Conservation (phyloP, 2,113 vertebrate species). For the Scatophagus argus region DNA sequence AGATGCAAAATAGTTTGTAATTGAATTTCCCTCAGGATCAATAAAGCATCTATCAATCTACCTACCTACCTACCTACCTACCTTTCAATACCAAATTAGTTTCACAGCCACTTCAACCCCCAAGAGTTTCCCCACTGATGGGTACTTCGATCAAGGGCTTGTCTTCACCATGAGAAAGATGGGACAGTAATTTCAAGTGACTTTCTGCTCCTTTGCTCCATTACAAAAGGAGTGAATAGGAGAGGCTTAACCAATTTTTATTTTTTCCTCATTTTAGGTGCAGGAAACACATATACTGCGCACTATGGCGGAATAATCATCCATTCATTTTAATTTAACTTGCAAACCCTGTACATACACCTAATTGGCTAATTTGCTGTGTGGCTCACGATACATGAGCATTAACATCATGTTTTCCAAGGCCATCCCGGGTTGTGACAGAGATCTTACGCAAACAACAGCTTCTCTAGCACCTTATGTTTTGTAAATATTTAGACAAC, state of each 20-base stretch:
- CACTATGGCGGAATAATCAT: background rate
- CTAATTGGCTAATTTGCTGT: too few relatives aligned
- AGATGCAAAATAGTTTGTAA: background rate
- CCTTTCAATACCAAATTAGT: background rate
- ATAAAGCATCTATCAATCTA: too few relatives aligned
- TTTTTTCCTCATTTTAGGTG: background rate
- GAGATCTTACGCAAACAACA: background rate
- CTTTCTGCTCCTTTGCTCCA: background rate
- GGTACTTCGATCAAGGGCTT: background rate
- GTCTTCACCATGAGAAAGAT: background rate
- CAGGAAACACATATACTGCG: background rate
- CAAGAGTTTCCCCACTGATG: background rate
- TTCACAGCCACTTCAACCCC: conserved; percentile 1
- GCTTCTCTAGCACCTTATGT: background rate
- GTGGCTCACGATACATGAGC: too few relatives aligned
- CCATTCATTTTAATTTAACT: too few relatives aligned
- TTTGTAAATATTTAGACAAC: background rate
- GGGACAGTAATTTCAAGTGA: background rate
- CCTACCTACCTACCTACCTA: too few relatives aligned
- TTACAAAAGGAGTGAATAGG: background rate
- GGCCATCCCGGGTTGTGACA: background rate
- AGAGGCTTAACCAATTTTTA: background rate
- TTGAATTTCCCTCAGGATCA: too few relatives aligned
- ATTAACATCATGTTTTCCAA: too few relatives aligned
- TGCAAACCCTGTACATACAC: too few relatives aligned